Base-by-base conservation (phyloP, 2,113 vertebrate species). In the Corythoichthys haematopterus region DNA sequence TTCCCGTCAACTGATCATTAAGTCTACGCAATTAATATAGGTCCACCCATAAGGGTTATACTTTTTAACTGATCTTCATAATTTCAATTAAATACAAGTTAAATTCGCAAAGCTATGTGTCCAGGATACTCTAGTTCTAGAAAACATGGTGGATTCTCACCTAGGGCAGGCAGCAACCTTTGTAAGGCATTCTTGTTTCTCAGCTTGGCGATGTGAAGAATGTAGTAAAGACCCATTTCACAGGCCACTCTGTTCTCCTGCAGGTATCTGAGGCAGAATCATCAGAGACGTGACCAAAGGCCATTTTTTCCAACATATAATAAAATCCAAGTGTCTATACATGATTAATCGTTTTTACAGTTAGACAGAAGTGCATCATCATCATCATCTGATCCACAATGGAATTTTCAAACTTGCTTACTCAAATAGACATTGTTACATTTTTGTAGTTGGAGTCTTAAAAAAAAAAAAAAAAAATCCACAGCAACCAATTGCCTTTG, bases 171-270 rank as follows among this genome's bases (percentile, higher is more conserved):
- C 3, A 99, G 90, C 8, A 99, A 84, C 67, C 97, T 92, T 12
- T 96, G 94, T 8, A 99, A 88, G 10, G 96, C 95, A 2, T 98
- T 98, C 84, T 94, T 97, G 82, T 99, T 99, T 89, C 97, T 92
- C 87, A 93, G 93, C 71, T 97, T 98, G 50, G 95, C 94, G 51
- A 98, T 93, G 77, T 98, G 97, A 43, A 98, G 93, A 2, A 96
- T 89, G 0, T 98, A 99, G 80, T 98, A 98, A 0, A 99, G 93
- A 14, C 96, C 97, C 71, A 99, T 93, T 83, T 98, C 96, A 81
- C 96, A 98, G 3, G 97, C 97, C 81, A 98, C 94, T 64, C 94
- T 90, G 90, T 98, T 96, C 69, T 98, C 95, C 88, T 94, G 94
- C 55, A 99, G 81, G 72, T 94, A 97, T 70, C 97, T 99, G 85